A percentile compares a stretch with the other conserved stretches of the same genome.
These are phyloP conservation scores for Triops longicaudatus DNA, from an alignment of 1,140 invertebrate species.

Conservation along the genomic window DNA sequence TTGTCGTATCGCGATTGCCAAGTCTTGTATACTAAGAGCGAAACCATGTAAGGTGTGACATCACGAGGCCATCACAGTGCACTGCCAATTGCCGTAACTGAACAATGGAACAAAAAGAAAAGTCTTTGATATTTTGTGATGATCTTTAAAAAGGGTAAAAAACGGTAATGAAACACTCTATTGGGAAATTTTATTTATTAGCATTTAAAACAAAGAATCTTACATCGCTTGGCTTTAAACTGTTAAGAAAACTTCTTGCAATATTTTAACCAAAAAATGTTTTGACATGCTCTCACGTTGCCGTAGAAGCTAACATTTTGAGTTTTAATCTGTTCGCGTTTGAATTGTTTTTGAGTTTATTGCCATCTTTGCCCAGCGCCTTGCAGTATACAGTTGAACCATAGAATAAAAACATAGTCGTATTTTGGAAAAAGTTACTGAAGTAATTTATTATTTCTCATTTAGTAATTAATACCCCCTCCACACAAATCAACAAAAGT, in stretches of 20 bases:
- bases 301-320: not conserved
- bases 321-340: not conserved
- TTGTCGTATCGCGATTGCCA: not conserved
- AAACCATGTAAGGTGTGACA: not conserved
- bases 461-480: not conserved
- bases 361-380: not conserved
- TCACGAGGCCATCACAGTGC: not conserved
- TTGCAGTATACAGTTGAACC: not conserved
- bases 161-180: not conserved
- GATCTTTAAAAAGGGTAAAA: not conserved
- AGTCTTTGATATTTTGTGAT: not conserved
- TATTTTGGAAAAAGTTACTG: not conserved
- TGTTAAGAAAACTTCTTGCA: not conserved
- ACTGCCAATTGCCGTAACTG: not conserved
- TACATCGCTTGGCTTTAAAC: not conserved
- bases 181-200: constrained; percentile 3
- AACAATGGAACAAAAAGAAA: not conserved
- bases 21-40: not conserved
- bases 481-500: not conserved
- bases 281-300: not conserved
- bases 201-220: not conserved
- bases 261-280: not conserved
- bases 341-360: not conserved
- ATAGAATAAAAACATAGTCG: not conserved
- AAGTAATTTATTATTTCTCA: not conserved